phyloP scores from a whole-genome alignment of 1,140 invertebrate genomes.

The Cydia splendana region DNA sequence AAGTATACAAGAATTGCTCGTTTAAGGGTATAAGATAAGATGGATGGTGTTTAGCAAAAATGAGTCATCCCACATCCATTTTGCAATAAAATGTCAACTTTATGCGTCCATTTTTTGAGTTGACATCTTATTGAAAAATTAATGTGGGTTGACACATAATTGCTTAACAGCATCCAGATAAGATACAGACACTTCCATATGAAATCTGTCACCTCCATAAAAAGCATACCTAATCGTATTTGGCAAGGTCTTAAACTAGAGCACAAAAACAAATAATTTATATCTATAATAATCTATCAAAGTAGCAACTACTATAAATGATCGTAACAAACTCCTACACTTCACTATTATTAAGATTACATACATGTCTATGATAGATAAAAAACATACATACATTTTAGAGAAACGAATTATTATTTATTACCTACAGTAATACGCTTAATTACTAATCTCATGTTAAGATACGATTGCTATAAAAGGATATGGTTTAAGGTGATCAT shows the following conservation, averaged over 20 bases:
- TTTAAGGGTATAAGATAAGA: no score
- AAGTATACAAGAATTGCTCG: no score
- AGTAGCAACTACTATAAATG: background rate
- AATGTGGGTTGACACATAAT: no score
- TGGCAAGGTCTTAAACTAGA: conserved; percentile 17
- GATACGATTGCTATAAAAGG: background rate
- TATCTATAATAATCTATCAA: conserved; percentile 21
- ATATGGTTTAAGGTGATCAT: background rate
- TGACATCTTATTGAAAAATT: no score
- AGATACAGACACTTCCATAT: background rate
- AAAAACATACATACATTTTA: background rate
- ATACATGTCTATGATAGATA: background rate
- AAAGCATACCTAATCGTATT: conserved; percentile 23
- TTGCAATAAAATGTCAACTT: no score
- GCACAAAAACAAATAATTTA: conserved; percentile 15
- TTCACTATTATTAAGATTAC: background rate
- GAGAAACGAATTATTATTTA: background rate
- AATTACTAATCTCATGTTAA: background rate
- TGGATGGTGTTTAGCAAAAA: no score
- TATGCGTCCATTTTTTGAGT: no score
- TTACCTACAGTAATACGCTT: background rate
- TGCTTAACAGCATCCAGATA: no score
- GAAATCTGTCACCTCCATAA: background rate
- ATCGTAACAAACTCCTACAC: conserved; percentile 18
- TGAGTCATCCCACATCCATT: no score